Percentiles rank a stretch among this genome's conserved stretches.
These are phyloP conservation scores for Leptinotarsa rubiginosa DNA, from an alignment of 2,888 invertebrate species.

Conservation along the genomic window DNA sequence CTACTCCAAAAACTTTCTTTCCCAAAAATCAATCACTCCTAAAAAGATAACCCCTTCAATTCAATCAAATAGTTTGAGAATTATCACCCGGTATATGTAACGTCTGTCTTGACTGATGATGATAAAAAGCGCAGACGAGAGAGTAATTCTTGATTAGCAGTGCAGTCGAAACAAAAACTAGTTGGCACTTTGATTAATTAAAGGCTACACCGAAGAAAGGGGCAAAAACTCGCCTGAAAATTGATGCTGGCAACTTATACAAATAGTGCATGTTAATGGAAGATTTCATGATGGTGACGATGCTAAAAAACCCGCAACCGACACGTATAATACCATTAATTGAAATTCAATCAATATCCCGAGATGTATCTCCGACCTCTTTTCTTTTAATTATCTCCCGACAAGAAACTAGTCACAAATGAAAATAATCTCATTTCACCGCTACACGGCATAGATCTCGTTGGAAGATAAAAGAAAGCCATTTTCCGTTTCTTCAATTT, in stretches of 20 bases:
- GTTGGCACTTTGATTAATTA: conserved; percentile 32
- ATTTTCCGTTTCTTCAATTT: conserved; percentile 48
- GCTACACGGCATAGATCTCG: conserved; percentile 34
- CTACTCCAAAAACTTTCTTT: too few species aligned
- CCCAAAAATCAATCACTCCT: too few species aligned
- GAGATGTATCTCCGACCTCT: conserved; percentile 24
- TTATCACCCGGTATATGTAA: background rate
- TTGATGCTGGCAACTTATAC: conserved; percentile 30
- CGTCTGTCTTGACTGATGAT: conserved; percentile 14
- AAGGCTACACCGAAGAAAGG: conserved; percentile 27
- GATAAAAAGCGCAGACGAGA: conserved; percentile 20
- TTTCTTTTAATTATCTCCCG: conserved; percentile 19
- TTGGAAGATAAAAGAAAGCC: conserved; percentile 43
- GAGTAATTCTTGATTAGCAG: conserved; percentile 22
- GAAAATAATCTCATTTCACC: conserved; percentile 35
- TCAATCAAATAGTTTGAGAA: background rate
- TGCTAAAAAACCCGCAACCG: conserved; percentile 7
- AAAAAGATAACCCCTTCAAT: too few species aligned
- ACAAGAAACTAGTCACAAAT: conserved; percentile 37
- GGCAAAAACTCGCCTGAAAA: conserved; percentile 34
- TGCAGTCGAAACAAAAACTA: conserved; percentile 24
- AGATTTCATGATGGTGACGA: conserved; percentile 30
- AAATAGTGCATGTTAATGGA: conserved; percentile 39
- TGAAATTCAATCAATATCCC: conserved; percentile 31
- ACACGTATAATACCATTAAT: conserved; percentile 32